These are phyloP conservation scores for Lysandra bellargus DNA, from an alignment of 2,888 invertebrate genomes.

Conservation along the genomic window DNA sequence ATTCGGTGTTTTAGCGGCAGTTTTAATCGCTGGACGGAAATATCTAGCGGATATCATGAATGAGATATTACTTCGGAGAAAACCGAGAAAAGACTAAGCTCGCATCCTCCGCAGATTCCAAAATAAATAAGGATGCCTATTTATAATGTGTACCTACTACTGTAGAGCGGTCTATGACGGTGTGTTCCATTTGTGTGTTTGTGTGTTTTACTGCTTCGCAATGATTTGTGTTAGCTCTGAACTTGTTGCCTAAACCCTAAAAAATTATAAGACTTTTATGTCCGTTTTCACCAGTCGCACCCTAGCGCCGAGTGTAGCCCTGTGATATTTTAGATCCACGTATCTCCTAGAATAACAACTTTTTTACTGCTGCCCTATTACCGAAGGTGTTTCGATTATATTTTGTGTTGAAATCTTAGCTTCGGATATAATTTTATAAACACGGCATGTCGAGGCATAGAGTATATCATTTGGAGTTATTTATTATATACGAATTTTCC, in stretches of 20 bases:
- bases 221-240: neutral
- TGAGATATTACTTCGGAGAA: slow-evolving; percentile 8
- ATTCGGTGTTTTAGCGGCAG: neutral
- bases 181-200: neutral
- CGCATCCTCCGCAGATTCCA: slow-evolving; percentile 7
- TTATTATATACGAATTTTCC: no score
- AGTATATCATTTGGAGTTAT: no score
- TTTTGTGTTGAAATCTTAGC: no score
- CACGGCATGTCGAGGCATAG: no score
- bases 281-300: neutral
- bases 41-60: slow-evolving; percentile 7
- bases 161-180: neutral
- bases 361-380: no score
- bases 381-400: no score
- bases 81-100: neutral
- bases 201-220: neutral
- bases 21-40: slow-evolving; percentile 9
- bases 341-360: neutral
- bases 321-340: neutral
- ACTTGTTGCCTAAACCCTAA: neutral
- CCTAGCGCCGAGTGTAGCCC: neutral
- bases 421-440: no score
- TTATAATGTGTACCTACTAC: neutral
- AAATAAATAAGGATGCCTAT: neutral
- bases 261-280: neutral